These are phyloP conservation scores for Gorsachius goisagi DNA, from an alignment of 2,113 vertebrate species.

Conservation along the genomic window DNA sequence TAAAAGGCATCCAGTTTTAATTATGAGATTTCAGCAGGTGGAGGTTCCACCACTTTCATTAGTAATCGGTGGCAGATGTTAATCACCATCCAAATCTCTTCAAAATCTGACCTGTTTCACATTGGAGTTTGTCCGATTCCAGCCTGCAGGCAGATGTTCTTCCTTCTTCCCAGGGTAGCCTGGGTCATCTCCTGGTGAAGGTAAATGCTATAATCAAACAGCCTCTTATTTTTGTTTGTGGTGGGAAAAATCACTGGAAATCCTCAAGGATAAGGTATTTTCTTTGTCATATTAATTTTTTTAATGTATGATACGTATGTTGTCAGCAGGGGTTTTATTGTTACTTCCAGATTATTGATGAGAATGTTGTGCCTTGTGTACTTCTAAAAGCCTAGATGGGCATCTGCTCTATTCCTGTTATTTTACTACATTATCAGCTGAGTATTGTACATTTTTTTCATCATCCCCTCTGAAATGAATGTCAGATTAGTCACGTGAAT, in stretches of 20 bases:
- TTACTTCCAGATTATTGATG: not conserved
- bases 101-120: not conserved
- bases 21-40: not conserved
- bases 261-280: not conserved
- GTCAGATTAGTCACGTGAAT: not conserved
- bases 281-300: not conserved
- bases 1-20: not conserved
- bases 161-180: not conserved
- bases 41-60: not conserved
- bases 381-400: not conserved
- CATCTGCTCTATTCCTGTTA: not conserved
- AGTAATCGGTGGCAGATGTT: not conserved
- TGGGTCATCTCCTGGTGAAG: not conserved
- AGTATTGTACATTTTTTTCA: not conserved
- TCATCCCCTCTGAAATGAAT: not conserved
- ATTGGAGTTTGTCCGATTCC: not conserved
- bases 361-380: not conserved
- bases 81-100: not conserved
- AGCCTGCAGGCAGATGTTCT: not conserved
- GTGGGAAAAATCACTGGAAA: not conserved
- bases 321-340: not conserved
- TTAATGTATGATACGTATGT: not conserved
- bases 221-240: not conserved
- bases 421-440: not conserved
- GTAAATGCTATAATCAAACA: not conserved